These are phyloP conservation scores for Melinopterus prodromus DNA, from an alignment of 2,888 invertebrate genomes.

Conservation along the genomic window DNA sequence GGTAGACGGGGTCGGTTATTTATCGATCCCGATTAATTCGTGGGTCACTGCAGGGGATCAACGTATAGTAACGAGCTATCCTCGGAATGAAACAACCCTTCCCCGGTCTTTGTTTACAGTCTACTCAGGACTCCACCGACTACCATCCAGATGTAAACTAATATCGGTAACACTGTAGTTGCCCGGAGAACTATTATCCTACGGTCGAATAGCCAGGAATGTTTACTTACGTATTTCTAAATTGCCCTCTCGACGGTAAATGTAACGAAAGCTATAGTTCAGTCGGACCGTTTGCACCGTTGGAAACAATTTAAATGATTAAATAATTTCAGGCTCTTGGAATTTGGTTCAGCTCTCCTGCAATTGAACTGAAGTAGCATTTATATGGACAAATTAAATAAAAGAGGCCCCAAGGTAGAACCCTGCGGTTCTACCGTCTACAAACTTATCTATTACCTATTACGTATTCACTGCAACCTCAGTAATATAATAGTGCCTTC, in stretches of 20 bases:
- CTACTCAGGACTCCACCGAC: background rate
- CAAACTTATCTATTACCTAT: no score
- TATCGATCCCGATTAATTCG: background rate
- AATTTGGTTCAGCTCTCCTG: no score
- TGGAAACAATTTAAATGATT: background rate
- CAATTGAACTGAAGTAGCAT: no score
- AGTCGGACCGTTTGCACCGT: background rate
- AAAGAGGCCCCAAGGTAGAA: no score
- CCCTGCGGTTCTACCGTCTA: no score
- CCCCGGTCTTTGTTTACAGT: background rate
- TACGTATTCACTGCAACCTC: background rate
- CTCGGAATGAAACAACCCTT: background rate
- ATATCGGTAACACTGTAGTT: slow-evolving; percentile 20
- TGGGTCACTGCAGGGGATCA: background rate
- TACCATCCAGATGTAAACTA: slow-evolving; percentile 17
- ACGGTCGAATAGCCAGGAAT: background rate
- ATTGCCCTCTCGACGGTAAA: background rate
- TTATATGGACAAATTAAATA: no score
- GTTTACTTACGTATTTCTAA: background rate
- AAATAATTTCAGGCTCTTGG: no score
- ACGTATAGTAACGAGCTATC: background rate
- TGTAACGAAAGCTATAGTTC: background rate
- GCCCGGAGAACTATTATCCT: background rate
- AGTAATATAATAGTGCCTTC: background rate
- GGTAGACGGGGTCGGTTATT: background rate